Evolutionary conservation across 2,888 invertebrate species (phyloP).

Genomic region (Dicyrtoma fusca): DNA sequence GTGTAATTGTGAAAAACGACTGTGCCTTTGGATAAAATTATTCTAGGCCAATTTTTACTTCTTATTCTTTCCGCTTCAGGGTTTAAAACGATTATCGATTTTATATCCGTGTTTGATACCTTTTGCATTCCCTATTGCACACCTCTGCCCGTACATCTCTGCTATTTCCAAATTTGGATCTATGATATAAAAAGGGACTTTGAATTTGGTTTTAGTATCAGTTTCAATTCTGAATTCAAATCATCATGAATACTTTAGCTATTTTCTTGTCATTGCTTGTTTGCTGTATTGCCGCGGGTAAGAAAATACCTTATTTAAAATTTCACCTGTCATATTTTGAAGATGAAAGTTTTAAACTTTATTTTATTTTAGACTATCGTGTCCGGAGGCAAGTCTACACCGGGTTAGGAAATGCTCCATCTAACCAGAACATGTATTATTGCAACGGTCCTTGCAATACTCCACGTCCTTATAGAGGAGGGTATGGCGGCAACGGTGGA

Average conservation of each 20-base stretch:
- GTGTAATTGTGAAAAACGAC: too few relatives aligned
- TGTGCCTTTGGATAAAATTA: too few relatives aligned
- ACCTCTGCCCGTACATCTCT: not conserved
- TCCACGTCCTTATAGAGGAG: too few relatives aligned
- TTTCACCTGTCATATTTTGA: not conserved
- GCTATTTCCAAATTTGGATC: too few relatives aligned
- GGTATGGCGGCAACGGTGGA: not conserved
- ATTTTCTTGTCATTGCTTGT: conserved; percentile 7
- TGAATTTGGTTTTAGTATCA: conserved; percentile 1
- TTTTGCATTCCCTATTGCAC: not conserved
- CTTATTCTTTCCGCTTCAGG: conserved; percentile 28
- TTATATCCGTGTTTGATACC: conserved; percentile 24
- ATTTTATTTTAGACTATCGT: conserved; percentile 15
- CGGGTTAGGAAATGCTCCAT: too few relatives aligned
- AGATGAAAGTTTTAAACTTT: conserved; percentile 16
- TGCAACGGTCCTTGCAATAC: too few relatives aligned
- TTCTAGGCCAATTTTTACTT: conserved; percentile 24
- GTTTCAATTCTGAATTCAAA: not conserved
- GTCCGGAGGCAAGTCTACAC: conserved; percentile 11
- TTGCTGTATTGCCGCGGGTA: conserved; percentile 26
- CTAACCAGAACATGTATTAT: too few relatives aligned
- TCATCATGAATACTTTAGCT: conserved; percentile 23
- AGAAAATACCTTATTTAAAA: not conserved
- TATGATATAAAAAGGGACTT: conserved; percentile 22
- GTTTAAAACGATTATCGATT: not conserved